Base-by-base conservation (phyloP, 2,797 vertebrate genomes). In the Dendrocincla fuliginosa region DNA sequence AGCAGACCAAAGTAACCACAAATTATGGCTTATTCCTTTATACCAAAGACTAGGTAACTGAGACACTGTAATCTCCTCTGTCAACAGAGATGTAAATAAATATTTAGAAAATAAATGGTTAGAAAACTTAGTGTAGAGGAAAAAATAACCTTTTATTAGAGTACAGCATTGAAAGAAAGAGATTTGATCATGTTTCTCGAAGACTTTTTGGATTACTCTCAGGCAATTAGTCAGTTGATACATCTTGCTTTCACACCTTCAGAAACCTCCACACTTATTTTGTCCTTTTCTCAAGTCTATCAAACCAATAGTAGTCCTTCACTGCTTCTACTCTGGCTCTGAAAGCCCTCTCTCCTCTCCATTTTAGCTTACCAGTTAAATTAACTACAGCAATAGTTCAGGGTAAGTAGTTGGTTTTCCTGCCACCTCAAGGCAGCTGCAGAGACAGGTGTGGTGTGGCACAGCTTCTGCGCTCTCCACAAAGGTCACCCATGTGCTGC, bases 371-470 rank as follows among this genome's bases (percentile, higher is more conserved):
- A 27, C 23, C 18, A 56, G 9, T 52, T 84, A 60, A 60, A 47
- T 8, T 22, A 74, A 69, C 37, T 4, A 17, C 5, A 81, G 65
- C 41, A 71, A 22, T 9, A 16, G 46, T 19, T 67, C 56, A 55
- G 27, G 42, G 8, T 39, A 75, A 65, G 28, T 28, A 35, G 6
- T 1, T 35, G 67, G 49, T 69, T 14, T 19, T 76, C 61, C 56
- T 87, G 57, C 28, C 28, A 73, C 18, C 24, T 39, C 0, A 0
- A 33, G 14, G 68, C 56, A 88, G 50, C 17, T 75, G 13, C 1
- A 4, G 16, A 53, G 53, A 47, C 6, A 5, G 1, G 2, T 3
- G 9, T 4, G 3, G 22, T 24, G n/a, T 52, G 37, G 13, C 17
- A 35, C 41, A 61, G n/a, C 49, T 85, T 37, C 47, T 0, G 0